phyloP scores from a whole-genome alignment of 1,140 invertebrate genomes.

The Aphidius ervi region DNA sequence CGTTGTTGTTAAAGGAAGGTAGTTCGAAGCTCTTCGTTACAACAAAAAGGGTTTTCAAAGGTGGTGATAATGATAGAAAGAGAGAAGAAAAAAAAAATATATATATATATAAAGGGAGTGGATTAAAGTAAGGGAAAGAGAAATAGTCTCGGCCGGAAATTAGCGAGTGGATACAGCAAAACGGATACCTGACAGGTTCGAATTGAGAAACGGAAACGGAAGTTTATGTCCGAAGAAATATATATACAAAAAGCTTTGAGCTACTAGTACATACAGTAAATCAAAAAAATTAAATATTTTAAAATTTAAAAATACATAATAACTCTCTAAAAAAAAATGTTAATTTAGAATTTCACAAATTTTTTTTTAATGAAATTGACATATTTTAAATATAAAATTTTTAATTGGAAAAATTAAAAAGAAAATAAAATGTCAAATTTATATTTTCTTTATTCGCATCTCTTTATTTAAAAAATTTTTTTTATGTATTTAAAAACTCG shows the following conservation, averaged over 20 bases:
- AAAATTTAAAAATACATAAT: too few species aligned
- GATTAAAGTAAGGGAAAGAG: neutral
- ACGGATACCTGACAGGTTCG: slow-evolving; percentile 16
- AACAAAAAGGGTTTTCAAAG: slow-evolving; percentile 2
- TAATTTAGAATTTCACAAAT: too few species aligned
- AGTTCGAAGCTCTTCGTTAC: slow-evolving; percentile 13
- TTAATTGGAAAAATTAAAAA: too few species aligned
- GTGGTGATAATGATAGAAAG: neutral
- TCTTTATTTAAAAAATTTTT: too few species aligned
- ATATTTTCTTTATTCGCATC: too few species aligned
- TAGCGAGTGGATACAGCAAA: slow-evolving; percentile 13
- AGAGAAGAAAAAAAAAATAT: neutral
- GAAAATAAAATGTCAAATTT: too few species aligned
- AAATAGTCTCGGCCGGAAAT: slow-evolving; percentile 21
- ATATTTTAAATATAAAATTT: too few species aligned
- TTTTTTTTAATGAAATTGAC: too few species aligned
- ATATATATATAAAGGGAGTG: neutral
- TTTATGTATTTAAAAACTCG: too few species aligned
- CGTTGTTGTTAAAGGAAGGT: slow-evolving; percentile 17
- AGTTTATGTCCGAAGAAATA: slow-evolving; percentile 22
- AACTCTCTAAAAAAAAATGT: too few species aligned
- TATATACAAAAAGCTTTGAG: slow-evolving; percentile 8
- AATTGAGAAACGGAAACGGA: slow-evolving; percentile 18
- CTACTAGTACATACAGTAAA: neutral
- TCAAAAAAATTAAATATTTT: too few species aligned